phyloP scores from a whole-genome alignment of 2,113 vertebrate genomes.

The Semicossyphus pulcher region DNA sequence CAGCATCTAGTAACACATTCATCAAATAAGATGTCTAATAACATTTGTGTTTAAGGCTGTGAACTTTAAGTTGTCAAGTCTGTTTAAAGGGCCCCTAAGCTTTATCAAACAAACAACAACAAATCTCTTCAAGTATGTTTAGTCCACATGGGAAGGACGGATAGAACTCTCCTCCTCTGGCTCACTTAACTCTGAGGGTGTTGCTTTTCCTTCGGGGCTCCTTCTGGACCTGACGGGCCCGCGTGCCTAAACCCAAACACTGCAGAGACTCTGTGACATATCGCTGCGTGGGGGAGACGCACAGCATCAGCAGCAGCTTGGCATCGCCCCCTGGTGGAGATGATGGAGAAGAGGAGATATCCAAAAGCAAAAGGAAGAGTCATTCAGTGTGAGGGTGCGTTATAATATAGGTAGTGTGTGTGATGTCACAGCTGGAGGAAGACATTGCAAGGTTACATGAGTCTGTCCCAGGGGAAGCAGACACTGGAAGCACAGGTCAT shows the following conservation, averaged over 20 bases:
- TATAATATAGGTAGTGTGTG: no score
- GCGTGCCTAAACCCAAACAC: constrained; percentile 84
- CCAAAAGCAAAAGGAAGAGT: no score
- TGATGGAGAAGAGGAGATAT: neutral
- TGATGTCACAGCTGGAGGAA: neutral
- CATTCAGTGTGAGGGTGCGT: no score
- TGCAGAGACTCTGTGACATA: constrained; percentile 87
- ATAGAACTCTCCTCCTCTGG: neutral
- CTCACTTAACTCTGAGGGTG: constrained; percentile 70
- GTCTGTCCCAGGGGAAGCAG: no score
- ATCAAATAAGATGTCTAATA: neutral
- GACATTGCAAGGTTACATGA: no score
- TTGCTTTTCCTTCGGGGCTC: constrained; percentile 77
- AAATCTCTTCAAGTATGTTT: neutral
- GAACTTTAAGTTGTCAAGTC: neutral
- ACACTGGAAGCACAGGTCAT: no score
- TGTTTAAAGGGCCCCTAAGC: neutral
- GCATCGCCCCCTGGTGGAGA: constrained; percentile 86
- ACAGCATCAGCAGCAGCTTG: constrained; percentile 88
- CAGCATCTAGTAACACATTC: neutral
- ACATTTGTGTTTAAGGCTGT: constrained; percentile 25
- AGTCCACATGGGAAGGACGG: no score
- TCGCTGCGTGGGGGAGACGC: constrained; percentile 85
- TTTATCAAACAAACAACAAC: neutral
- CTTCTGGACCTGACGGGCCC: constrained; percentile 84